phyloP scores from a whole-genome alignment of 2,797 vertebrate species.

The Halcyon leucocephala region DNA sequence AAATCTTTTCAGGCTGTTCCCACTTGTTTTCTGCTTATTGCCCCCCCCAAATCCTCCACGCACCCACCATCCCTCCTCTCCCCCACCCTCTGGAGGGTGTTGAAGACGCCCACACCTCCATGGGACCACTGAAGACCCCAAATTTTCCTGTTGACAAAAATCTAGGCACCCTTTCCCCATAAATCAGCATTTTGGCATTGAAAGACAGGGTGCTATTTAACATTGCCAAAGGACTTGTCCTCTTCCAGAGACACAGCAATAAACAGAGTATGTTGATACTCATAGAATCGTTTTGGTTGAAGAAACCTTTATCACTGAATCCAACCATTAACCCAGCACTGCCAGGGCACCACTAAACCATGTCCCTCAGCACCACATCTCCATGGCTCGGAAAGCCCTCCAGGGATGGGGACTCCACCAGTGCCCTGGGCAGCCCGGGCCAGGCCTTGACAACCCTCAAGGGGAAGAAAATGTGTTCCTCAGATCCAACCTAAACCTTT shows the following conservation, averaged over 20 bases:
- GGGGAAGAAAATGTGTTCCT: too few relatives aligned
- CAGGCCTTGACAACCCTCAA: not conserved
- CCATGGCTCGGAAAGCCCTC: not conserved
- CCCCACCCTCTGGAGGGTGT: accelerated
- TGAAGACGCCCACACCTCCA: accelerated
- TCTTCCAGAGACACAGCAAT: not conserved
- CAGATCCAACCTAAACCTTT: not conserved
- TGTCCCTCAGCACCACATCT: not conserved
- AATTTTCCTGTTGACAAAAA: not conserved
- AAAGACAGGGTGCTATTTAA: not conserved
- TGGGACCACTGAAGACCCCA: not conserved
- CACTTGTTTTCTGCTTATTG: not conserved
- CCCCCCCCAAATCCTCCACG: accelerated
- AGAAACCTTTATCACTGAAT: not conserved
- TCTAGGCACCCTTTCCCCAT: not conserved
- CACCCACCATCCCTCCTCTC: not conserved
- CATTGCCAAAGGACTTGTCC: not conserved
- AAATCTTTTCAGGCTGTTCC: not conserved
- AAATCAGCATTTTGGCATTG: not conserved
- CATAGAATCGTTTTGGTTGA: not conserved
- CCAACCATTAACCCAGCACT: not conserved
- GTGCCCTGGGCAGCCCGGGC: not conserved
- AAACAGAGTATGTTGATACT: not conserved
- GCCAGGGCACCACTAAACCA: not conserved
- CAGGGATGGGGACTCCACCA: not conserved